These are phyloP conservation scores for Macheiramphus alcinus DNA, from an alignment of 2,113 vertebrate species.

Conservation along the genomic window DNA sequence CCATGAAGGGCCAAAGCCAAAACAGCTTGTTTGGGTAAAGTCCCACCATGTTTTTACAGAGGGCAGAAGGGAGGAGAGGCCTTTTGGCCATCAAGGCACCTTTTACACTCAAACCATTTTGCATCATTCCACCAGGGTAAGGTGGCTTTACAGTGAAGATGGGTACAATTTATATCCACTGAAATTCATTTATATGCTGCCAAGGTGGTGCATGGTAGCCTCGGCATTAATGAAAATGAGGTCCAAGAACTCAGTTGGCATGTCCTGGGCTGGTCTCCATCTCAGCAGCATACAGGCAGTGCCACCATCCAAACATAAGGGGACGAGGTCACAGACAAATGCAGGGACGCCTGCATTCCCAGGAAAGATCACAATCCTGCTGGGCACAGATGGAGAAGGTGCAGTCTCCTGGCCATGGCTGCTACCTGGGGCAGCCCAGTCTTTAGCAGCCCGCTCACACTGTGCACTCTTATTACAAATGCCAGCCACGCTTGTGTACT, in stretches of 20 bases:
- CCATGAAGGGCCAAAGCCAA: not conserved
- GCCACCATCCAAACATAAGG: not conserved
- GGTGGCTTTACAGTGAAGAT: fast-evolving
- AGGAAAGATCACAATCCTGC: not conserved
- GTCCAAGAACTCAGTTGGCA: not conserved
- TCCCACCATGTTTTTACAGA: not conserved
- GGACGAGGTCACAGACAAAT: not conserved
- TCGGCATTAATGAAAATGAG: fast-evolving
- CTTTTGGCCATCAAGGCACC: not conserved
- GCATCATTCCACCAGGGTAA: not conserved
- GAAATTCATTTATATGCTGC: not conserved
- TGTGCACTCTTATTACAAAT: fast-evolving
- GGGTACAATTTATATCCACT: not conserved
- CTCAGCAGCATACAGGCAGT: not conserved
- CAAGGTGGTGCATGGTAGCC: not conserved
- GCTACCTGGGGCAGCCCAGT: not conserved
- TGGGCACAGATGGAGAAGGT: not conserved
- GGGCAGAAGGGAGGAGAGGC: not conserved
- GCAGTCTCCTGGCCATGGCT: not conserved
- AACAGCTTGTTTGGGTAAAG: fast-evolving
- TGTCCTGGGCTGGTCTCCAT: not conserved
- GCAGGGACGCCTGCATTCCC: fast-evolving
- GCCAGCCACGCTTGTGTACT: fast-evolving
- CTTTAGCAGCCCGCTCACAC: not conserved
- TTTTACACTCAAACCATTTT: not conserved